phyloP scores from a whole-genome alignment of 1,140 invertebrate species.

The Battus philenor region DNA sequence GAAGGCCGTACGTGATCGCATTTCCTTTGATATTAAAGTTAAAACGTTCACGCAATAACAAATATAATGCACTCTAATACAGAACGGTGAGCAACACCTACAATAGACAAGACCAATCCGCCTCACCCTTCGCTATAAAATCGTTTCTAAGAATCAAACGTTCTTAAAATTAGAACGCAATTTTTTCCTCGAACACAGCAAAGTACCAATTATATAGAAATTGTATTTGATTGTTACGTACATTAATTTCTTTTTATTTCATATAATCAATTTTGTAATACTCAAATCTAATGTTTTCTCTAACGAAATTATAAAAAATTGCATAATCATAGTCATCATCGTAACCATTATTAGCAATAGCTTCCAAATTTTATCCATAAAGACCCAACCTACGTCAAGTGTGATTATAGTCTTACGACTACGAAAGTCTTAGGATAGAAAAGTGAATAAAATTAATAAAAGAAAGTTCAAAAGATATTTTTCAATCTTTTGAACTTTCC shows the following conservation, averaged over 20 bases:
- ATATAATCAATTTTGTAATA: conserved; percentile 1
- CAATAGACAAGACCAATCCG: no score
- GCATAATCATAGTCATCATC: not conserved
- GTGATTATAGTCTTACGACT: no score
- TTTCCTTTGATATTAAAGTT: conserved; percentile 54
- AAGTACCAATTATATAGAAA: conserved; percentile 14
- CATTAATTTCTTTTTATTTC: not conserved
- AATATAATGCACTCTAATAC: conserved; percentile 44
- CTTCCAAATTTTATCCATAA: no score
- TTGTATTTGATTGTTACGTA: not conserved
- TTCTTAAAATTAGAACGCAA: conserved; percentile 7
- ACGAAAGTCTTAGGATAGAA: no score
- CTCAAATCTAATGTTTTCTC: not conserved
- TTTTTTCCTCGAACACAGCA: conserved; percentile 1
- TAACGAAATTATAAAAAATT: not conserved
- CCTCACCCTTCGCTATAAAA: conserved; percentile 8
- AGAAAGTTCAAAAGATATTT: no score
- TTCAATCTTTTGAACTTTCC: no score
- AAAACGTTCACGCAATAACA: conserved; percentile 51
- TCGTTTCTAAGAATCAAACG: conserved; percentile 7
- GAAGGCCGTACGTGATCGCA: conserved; percentile 70
- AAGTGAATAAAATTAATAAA: no score
- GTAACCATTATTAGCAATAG: not conserved
- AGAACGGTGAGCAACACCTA: no score
- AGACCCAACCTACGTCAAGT: no score